Percentiles rank a stretch among this genome's conserved stretches.
phyloP scores from a whole-genome alignment of 2,113 vertebrate genomes.

The Osmerus mordax region DNA sequence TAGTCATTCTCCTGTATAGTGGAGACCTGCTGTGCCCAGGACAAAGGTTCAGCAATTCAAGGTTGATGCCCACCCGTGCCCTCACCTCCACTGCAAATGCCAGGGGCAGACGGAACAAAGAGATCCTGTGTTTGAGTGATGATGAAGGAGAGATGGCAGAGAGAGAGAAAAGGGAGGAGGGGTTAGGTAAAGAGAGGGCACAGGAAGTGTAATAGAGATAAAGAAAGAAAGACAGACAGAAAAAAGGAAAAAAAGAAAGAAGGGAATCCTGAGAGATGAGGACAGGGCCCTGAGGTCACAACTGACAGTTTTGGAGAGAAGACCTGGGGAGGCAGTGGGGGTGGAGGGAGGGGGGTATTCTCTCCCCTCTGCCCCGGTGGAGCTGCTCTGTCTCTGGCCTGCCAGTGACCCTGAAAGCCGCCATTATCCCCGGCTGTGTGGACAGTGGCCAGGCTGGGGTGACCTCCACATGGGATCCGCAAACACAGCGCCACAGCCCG shows the following conservation, averaged over 20 bases:
- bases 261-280: background rate
- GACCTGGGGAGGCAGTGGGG: too few species aligned
- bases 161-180: conserved; percentile 7
- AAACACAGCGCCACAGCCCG: conserved; percentile 18
- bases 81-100: conserved; percentile 37
- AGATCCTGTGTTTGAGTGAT: conserved; percentile 20
- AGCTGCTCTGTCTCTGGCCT: conserved; percentile 22
- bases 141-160: conserved; percentile 20
- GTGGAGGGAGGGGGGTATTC: too few species aligned
- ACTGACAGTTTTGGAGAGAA: too few species aligned
- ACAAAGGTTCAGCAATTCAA: conserved; percentile 43
- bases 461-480: conserved; percentile 25
- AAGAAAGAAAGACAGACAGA: conserved; percentile 1
- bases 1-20: background rate
- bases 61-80: conserved; percentile 45
- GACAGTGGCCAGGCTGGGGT: conserved; percentile 17
- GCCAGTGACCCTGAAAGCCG: conserved; percentile 33
- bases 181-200: background rate
- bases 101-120: conserved; percentile 27
- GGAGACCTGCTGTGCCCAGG: background rate
- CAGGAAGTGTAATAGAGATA: background rate
- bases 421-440: conserved; percentile 30
- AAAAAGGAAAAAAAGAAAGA: conserved; percentile 16
- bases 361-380: background rate
- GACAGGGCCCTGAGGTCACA: background rate